These are phyloP conservation scores for Miltochrista miniata DNA, from an alignment of 2,888 invertebrate genomes.

Conservation along the genomic window DNA sequence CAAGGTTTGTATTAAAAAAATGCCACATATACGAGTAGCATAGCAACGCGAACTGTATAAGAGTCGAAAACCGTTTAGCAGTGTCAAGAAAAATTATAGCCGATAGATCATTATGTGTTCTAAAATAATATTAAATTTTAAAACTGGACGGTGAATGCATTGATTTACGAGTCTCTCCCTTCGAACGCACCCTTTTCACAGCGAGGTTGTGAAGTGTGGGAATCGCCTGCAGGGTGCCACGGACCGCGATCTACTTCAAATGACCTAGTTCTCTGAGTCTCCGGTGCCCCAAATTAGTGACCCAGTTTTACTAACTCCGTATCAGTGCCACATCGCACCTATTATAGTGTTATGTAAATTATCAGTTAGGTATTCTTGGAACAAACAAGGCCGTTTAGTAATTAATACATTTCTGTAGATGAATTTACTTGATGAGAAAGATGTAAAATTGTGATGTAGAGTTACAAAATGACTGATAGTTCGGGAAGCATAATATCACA, in stretches of 20 bases:
- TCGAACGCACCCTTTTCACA: conserved; percentile 12
- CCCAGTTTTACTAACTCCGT: conserved; percentile 13
- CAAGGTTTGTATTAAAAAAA: no score
- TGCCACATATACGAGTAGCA: no score
- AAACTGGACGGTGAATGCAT: not conserved
- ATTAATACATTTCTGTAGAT: no score
- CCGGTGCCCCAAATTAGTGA: conserved; percentile 38
- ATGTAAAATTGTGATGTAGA: no score
- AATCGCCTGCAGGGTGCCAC: conserved; percentile 7
- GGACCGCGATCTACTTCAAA: conserved; percentile 32
- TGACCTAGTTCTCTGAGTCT: conserved; percentile 43
- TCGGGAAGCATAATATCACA: no score
- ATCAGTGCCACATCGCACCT: not conserved
- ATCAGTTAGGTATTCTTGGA: no score
- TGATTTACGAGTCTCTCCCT: not conserved
- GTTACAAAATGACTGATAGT: no score
- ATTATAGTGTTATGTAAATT: not conserved
- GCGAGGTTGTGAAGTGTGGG: conserved; percentile 16
- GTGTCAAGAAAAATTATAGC: no score
- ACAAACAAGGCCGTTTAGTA: no score
- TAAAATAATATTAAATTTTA: not conserved
- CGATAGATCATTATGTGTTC: not conserved
- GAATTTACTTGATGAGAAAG: no score
- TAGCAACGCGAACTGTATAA: no score
- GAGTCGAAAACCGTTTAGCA: no score